Percentiles rank a stretch among this genome's conserved stretches.
These are phyloP conservation scores for Craterocephalus amniculus DNA, from an alignment of 2,797 vertebrate species.

Conservation along the genomic window DNA sequence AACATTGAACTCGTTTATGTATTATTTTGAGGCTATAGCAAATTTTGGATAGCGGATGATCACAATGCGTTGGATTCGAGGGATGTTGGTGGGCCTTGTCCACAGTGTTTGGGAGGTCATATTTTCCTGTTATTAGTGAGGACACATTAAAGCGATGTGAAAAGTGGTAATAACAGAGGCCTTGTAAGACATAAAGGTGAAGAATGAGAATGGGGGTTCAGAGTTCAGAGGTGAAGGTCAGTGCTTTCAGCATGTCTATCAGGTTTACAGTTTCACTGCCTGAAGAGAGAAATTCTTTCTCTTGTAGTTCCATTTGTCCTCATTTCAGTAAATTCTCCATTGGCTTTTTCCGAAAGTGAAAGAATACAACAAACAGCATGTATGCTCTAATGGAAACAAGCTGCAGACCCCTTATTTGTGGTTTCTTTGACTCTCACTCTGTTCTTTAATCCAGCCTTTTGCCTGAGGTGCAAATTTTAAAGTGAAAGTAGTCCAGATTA, in stretches of 20 bases:
- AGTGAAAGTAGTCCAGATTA: not conserved
- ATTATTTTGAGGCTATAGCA: not conserved
- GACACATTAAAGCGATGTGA: slow-evolving; percentile 43
- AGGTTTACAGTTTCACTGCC: slow-evolving; percentile 75
- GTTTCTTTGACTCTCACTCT: not conserved
- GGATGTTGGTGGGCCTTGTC: slow-evolving; percentile 21
- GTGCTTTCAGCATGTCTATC: slow-evolving; percentile 62
- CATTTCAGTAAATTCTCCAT: slow-evolving; percentile 29
- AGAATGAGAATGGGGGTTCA: slow-evolving; percentile 66
- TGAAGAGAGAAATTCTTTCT: slow-evolving; percentile 57
- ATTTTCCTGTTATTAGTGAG: slow-evolving; percentile 35
- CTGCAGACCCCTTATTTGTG: not conserved
- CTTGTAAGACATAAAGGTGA: slow-evolving; percentile 49
- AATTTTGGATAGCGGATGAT: not conserved
- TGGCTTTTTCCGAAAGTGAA: slow-evolving; percentile 23
- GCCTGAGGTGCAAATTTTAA: not conserved
- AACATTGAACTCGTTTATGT: not conserved
- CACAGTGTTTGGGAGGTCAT: slow-evolving; percentile 25
- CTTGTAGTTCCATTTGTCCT: slow-evolving; percentile 20
- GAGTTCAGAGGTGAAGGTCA: slow-evolving; percentile 71
- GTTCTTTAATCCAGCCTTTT: not conserved
- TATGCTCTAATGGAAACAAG: slow-evolving; percentile 2
- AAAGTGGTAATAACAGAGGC: slow-evolving; percentile 56
- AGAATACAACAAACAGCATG: not conserved
- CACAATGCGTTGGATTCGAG: slow-evolving; percentile 8